Base-by-base conservation (phyloP, 2,797 vertebrate species). In the Okamejei kenojei region DNA sequence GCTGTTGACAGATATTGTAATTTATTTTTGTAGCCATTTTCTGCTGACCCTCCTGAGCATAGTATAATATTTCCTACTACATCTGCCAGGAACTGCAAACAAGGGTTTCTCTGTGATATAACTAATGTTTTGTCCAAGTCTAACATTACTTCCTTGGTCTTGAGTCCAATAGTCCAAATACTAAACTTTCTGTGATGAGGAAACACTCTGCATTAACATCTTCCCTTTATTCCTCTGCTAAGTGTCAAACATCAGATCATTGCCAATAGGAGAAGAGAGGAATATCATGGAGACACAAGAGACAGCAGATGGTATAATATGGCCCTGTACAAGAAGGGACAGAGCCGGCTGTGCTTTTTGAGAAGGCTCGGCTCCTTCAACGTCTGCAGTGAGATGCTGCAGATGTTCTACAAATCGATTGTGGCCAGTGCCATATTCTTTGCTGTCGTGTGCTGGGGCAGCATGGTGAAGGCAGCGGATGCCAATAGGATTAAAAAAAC, bases 61-160 rank as follows among this genome's bases (percentile, higher is more conserved):
- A 61, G 81, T 61, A 29, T 84, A 54, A 86, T 38, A 26, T 63
- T 86, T 63, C 54, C 82, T 61, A n/a, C 58, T 29, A 61, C 13
- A 0, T 58, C 1, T 63, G 58, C 54, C 58, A n/a, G n/a, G 54
- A 84, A 63, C 58, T 63, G 10, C 9, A 82, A 58, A 26, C 10
- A 29, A 58, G 26, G 54, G 8, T 86, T 86, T 61, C 0, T n/a
- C 82, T 86, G n/a, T 63, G 58, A 86, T 63, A 29, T 63, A 11
- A 82, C 29, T 61, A 86, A 86, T 86, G 26, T n/a, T 86, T n/a
- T 86, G 58, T 86, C 61, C 58, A 86, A 82, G n/a, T 86, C 61
- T 58, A 63, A 63, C 11, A 58, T 86, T 4, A 63, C 54, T 84
- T 61, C 54, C 81, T 84, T 84, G 81, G 45, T 61, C 58, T 84